A percentile compares a stretch with the other conserved stretches of the same genome.
These are phyloP conservation scores for Syngnathus scovelli DNA, from an alignment of 2,113 vertebrate species.

Conservation along the genomic window DNA sequence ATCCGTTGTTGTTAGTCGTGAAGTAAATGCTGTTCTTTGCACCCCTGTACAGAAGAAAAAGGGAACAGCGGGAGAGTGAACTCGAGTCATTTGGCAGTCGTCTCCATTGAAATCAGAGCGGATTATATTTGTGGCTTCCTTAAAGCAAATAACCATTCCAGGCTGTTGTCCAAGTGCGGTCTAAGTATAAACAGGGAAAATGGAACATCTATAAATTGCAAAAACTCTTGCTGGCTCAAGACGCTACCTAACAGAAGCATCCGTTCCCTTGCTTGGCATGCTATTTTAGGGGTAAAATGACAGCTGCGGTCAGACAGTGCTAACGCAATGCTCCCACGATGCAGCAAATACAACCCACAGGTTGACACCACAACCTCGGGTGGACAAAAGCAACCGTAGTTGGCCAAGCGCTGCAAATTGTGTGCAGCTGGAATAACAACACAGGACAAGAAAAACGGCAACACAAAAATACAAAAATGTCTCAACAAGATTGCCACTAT, in stretches of 20 bases:
- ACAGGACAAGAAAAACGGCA: constrained; percentile 13
- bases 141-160: constrained; percentile 4
- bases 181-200: constrained; percentile 25
- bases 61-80: constrained; percentile 15
- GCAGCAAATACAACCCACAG: constrained; percentile 39
- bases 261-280: constrained; percentile 24
- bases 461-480: constrained; percentile 14
- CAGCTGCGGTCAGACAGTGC: constrained; percentile 43
- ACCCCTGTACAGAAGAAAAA: constrained; percentile 69
- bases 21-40: constrained; percentile 77
- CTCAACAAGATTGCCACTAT: neutral
- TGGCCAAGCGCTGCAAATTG: constrained; percentile 15
- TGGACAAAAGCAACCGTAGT: constrained; percentile 27
- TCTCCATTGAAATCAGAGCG: constrained; percentile 24
- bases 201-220: constrained; percentile 20
- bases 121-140: constrained; percentile 30
- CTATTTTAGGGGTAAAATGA: constrained; percentile 37
- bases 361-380: constrained; percentile 35
- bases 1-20: constrained; percentile 77
- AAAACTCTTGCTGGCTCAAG: constrained; percentile 41
- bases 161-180: constrained; percentile 18
- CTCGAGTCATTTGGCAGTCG: constrained; percentile 3
- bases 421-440: constrained; percentile 53
- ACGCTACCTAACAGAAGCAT: constrained; percentile 40
- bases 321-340: constrained; percentile 45